A percentile compares a stretch with the other conserved stretches of the same genome.
Conservation (phyloP, 2,113 vertebrate species). For the Lasiurus cinereus region DNA sequence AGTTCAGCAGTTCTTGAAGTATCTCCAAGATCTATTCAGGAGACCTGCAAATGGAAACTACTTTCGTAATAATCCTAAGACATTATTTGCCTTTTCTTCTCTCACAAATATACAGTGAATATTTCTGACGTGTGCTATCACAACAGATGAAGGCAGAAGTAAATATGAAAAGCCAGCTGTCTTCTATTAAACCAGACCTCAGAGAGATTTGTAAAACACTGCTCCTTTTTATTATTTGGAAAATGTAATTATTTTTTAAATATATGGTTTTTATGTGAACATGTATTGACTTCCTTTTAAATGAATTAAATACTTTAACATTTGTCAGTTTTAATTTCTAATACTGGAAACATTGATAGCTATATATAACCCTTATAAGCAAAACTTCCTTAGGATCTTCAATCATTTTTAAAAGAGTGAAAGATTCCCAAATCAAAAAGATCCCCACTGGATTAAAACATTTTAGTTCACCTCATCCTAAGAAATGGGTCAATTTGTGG, state of each 20-base stretch:
- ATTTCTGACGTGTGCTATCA: background rate
- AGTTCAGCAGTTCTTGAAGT: background rate
- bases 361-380: background rate
- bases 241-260: constrained; percentile 27
- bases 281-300: background rate
- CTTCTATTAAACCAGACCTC: background rate
- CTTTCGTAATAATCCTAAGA: background rate
- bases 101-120: background rate
- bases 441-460: background rate
- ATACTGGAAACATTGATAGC: background rate
- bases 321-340: constrained; percentile 31
- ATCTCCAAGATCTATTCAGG: background rate
- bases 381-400: background rate
- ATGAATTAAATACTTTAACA: background rate
- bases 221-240: background rate
- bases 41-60: background rate
- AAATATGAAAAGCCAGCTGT: background rate
- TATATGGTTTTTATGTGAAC: background rate
- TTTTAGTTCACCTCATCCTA: background rate
- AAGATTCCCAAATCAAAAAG: background rate
- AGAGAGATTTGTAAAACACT: background rate
- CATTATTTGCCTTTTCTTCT: background rate
- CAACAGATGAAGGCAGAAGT: background rate
- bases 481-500: background rate
- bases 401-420: background rate